phyloP scores from a whole-genome alignment of 2,797 vertebrate genomes.

The Artibeus jamaicensis region DNA sequence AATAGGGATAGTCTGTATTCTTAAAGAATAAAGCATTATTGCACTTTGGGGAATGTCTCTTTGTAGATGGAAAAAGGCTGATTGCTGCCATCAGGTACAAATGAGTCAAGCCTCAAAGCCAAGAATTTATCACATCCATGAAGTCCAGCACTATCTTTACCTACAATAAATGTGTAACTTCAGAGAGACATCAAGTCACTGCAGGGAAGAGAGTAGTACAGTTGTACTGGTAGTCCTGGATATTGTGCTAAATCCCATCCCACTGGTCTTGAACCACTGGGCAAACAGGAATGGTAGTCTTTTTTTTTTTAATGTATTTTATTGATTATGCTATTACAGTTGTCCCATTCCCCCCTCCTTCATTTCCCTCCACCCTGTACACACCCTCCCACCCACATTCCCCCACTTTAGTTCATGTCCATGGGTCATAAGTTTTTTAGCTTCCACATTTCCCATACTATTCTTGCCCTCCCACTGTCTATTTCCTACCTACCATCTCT shows the following conservation, averaged over 20 bases:
- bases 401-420: too few relatives aligned
- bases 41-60: slow-evolving; percentile 29
- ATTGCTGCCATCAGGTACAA: slow-evolving; percentile 36
- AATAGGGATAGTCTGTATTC: slow-evolving; percentile 44
- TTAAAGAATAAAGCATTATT: slow-evolving; percentile 57
- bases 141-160: neutral
- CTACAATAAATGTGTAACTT: neutral
- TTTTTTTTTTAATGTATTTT: neutral
- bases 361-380: too few relatives aligned
- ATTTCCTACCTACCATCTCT: too few relatives aligned
- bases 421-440: too few relatives aligned
- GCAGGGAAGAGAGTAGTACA: neutral
- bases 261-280: neutral
- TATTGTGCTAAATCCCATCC: neutral
- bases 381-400: too few relatives aligned
- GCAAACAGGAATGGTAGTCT: neutral
- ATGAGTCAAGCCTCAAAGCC: slow-evolving; percentile 6
- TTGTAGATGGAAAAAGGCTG: slow-evolving; percentile 5
- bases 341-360: too few relatives aligned
- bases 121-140: neutral
- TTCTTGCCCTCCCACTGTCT: too few relatives aligned
- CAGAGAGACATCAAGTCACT: neutral
- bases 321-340: too few relatives aligned
- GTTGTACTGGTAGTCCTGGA: neutral
- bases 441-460: too few relatives aligned